phyloP scores from a whole-genome alignment of 2,888 invertebrate species.

The Drosophila cognata region DNA sequence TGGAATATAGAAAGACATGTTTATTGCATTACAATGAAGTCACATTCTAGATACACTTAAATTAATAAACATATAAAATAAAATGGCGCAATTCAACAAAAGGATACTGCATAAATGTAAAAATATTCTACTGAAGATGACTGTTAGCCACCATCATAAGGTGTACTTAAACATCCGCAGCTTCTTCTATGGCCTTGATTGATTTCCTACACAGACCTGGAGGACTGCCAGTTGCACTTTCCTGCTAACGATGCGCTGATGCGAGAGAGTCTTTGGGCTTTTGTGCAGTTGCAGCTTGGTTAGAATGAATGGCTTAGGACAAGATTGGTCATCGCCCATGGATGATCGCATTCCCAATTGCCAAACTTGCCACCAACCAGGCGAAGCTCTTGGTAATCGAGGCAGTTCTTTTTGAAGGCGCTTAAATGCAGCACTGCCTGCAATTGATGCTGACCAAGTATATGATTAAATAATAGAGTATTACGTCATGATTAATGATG shows the following conservation, averaged over 20 bases:
- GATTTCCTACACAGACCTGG: background rate
- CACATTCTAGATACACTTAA: too few relatives aligned
- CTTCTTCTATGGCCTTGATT: background rate
- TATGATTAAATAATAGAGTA: background rate
- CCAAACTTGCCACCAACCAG: background rate
- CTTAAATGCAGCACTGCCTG: too few relatives aligned
- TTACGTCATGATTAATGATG: background rate
- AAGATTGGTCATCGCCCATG: background rate
- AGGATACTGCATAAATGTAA: too few relatives aligned
- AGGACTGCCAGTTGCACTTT: background rate
- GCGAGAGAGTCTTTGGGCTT: background rate
- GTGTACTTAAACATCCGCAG: background rate
- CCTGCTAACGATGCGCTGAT: background rate
- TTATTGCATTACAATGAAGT: too few relatives aligned
- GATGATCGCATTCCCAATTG: background rate
- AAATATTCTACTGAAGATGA: background rate
- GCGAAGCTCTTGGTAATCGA: background rate
- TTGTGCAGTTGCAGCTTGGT: background rate
- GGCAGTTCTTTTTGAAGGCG: background rate
- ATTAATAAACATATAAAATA: background rate
- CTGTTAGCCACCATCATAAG: background rate
- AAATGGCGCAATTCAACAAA: background rate
- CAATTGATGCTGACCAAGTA: background rate
- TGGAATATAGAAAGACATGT: too few relatives aligned
- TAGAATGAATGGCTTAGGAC: background rate